Percentiles rank a stretch among this genome's conserved stretches.
These are phyloP conservation scores for Sebastes cheni DNA, from an alignment of 2,797 vertebrate genomes.

Conservation along the genomic window DNA sequence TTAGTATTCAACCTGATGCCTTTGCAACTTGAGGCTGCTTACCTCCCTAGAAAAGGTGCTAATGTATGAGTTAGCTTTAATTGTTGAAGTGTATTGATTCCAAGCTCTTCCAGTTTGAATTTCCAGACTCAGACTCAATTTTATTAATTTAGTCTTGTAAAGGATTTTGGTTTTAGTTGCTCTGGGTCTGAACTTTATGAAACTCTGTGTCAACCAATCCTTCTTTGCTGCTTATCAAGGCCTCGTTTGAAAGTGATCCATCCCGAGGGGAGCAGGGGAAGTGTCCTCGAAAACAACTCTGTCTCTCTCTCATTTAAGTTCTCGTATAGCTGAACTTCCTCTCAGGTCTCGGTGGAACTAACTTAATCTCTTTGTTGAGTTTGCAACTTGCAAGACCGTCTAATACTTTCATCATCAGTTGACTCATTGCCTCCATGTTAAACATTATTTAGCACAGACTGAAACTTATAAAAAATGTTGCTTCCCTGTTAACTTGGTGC, in stretches of 20 bases:
- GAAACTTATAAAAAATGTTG: background rate
- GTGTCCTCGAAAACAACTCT: slow-evolving; percentile 42
- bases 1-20: slow-evolving; percentile 57
- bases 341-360: slow-evolving; percentile 12
- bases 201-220: slow-evolving; percentile 43
- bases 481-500: background rate
- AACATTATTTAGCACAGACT: background rate
- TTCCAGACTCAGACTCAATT: slow-evolving; percentile 17
- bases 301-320: slow-evolving; percentile 28
- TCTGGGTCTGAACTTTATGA: slow-evolving; percentile 30
- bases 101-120: background rate
- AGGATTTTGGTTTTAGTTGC: slow-evolving; percentile 29
- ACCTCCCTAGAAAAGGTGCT: slow-evolving; percentile 9
- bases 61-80: slow-evolving; percentile 21
- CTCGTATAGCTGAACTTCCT: slow-evolving; percentile 38
- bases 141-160: slow-evolving; percentile 26
- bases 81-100: slow-evolving; percentile 39
- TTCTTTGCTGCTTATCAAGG: slow-evolving; percentile 29
- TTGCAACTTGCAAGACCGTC: background rate
- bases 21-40: slow-evolving; percentile 16
- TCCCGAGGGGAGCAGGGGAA: slow-evolving; percentile 34
- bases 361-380: slow-evolving; percentile 33
- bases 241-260: slow-evolving; percentile 53
- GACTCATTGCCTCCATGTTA: background rate
- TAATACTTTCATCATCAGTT: background rate